Base-by-base conservation (phyloP, 2,797 vertebrate genomes). In the Telmatherina bonti region DNA sequence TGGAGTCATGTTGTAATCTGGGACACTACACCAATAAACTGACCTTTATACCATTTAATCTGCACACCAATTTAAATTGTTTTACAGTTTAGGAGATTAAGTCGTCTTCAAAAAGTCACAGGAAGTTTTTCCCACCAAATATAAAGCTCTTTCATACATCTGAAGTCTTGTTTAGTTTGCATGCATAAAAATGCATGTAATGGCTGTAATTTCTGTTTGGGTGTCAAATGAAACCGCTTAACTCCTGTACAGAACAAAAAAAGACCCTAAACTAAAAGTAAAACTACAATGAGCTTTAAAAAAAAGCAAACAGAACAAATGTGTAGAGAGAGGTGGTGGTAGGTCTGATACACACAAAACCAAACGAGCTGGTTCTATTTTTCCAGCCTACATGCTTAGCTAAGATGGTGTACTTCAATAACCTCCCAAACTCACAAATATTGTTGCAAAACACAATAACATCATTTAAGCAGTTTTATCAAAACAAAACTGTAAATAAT, bases 1-100 rank as follows among this genome's bases (percentile, higher is more conserved):
- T n/a, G 10, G 10, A 24, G 13, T 26, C 49, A 51, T 2, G 11
- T 20, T 63, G 27, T 57, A 47, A 69, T 72, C 54, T 62, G 18
- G 27, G 22, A 51, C 2, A 31, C 33, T 51, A 55, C n/a, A 55
- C 35, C 30, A 45, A 56, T 26, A 45, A 56, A 45, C 1, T 30
- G 6, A 13, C n/a, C 16, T 45, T 41, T 29, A 29, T 0, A 56
- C 31, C 20, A 31, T 43, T 56, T 45, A 54, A 41, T 54, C 62
- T 27, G 51, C 20, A 22, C 7, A 3, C 33, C 15, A 24, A 55
- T 41, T 65, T 24, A 41, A 65, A 22, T 64, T n/a, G 22, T 67
- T 16, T 33, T 2, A 26, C 22, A 45, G 31, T 38, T 66, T 56
- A 16, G 31, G 26, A 45, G 56, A 56, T 31, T 9, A 15, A 26